Conservation (phyloP, 2,113 vertebrate species). For the Takifugu flavidus region DNA sequence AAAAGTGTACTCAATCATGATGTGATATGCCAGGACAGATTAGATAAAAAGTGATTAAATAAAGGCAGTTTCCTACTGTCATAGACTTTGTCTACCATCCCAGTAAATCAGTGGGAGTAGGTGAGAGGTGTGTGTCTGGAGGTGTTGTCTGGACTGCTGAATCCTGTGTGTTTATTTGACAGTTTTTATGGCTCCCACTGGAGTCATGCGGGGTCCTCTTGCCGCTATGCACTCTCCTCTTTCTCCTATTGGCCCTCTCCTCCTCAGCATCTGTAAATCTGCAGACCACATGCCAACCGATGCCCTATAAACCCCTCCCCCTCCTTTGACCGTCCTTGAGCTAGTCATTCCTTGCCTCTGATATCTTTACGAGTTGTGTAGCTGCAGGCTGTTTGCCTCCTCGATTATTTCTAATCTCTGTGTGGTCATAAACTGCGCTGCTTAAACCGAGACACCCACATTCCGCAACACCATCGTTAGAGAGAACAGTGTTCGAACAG, state of each 20-base stretch:
- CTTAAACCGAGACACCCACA: slow-evolving; percentile 24
- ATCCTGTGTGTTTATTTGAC: slow-evolving; percentile 33
- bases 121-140: slow-evolving; percentile 21
- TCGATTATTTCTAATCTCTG: slow-evolving; percentile 69
- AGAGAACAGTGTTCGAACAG: slow-evolving; percentile 21
- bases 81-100: slow-evolving; percentile 27
- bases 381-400: slow-evolving; percentile 60
- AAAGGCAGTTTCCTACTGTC: background rate
- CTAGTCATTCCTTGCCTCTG: slow-evolving; percentile 67
- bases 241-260: slow-evolving; percentile 8
- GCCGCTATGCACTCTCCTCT: slow-evolving; percentile 14
- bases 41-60: too few relatives aligned
- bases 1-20: too few relatives aligned
- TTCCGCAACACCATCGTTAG: slow-evolving; percentile 38
- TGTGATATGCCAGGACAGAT: too few relatives aligned
- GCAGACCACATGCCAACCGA: slow-evolving; percentile 49
- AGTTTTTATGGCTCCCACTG: slow-evolving; percentile 49
- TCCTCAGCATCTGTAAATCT: slow-evolving; percentile 59
- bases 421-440: slow-evolving; percentile 40
- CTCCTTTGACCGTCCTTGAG: slow-evolving; percentile 43
- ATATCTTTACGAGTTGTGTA: slow-evolving; percentile 72
- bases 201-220: slow-evolving; percentile 36
- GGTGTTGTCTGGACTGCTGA: too few relatives aligned
- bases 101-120: slow-evolving; percentile 28
- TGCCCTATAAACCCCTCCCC: slow-evolving; percentile 49